These are phyloP conservation scores for Tragelaphus oryx DNA, from an alignment of 2,797 vertebrate species.

Conservation along the genomic window DNA sequence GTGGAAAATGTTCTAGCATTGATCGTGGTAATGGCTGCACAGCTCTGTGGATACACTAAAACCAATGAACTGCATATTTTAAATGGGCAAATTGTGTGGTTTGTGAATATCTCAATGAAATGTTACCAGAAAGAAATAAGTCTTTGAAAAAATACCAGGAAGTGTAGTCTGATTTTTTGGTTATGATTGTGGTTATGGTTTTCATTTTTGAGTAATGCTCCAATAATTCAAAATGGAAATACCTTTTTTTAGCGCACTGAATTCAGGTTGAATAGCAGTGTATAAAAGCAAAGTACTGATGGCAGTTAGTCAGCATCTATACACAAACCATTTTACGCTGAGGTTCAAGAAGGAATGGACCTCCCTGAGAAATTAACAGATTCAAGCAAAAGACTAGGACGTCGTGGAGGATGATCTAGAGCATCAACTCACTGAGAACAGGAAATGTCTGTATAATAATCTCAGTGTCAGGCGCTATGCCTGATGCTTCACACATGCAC, in stretches of 20 bases:
- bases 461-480: not conserved
- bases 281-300: not conserved
- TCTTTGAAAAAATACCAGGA: not conserved
- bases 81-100: not conserved
- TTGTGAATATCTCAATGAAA: not conserved
- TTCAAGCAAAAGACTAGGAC: not conserved
- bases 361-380: not conserved
- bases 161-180: not conserved
- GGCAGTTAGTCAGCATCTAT: not conserved
- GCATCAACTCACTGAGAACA: not conserved
- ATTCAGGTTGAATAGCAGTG: not conserved
- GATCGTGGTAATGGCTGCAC: not conserved
- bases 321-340: not conserved
- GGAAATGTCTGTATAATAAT: not conserved
- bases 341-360: not conserved
- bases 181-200: not conserved
- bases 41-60: not conserved
- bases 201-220: not conserved
- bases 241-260: not conserved
- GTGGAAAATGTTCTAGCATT: not conserved
- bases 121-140: not conserved
- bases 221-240: not conserved
- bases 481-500: not conserved
- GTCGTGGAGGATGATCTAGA: not conserved
- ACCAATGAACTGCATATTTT: not conserved